A percentile compares a stretch with the other conserved stretches of the same genome.
Conservation (phyloP, 2,113 vertebrate genomes). For the Gasterosteus nipponicus region DNA sequence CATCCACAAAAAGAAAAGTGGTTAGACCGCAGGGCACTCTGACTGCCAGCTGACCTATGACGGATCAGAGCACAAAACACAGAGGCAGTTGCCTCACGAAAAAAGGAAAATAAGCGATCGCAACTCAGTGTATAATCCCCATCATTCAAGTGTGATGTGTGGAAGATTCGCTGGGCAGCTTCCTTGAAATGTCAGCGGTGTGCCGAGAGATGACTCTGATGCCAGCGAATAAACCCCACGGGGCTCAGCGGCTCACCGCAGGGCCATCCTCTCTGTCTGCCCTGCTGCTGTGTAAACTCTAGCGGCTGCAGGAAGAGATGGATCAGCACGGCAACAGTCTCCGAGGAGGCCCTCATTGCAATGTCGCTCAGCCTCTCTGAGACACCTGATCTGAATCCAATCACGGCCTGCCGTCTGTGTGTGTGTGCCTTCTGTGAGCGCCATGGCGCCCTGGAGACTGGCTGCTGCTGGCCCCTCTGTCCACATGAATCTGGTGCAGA, state of each 20-base stretch:
- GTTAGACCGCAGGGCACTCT: not conserved
- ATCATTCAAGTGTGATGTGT: not conserved
- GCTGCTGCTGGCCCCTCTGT: slow-evolving; percentile 50
- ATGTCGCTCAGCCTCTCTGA: slow-evolving; percentile 61
- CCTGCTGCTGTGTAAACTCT: slow-evolving; percentile 57
- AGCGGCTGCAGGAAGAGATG: slow-evolving; percentile 58
- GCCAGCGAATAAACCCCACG: slow-evolving; percentile 36
- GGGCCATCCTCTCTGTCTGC: slow-evolving; percentile 49
- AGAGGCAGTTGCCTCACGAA: not conserved
- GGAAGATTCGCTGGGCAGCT: slow-evolving; percentile 4
- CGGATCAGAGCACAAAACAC: not conserved
- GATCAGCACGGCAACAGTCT: slow-evolving; percentile 59
- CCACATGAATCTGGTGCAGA: slow-evolving; percentile 59
- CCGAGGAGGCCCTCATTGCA: slow-evolving; percentile 64
- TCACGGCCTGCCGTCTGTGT: slow-evolving; percentile 51
- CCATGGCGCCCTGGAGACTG: slow-evolving; percentile 61
- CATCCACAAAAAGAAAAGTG: not conserved
- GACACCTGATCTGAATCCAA: slow-evolving; percentile 78
- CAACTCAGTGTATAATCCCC: not conserved
- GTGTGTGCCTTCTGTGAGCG: slow-evolving; percentile 45
- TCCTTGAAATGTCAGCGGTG: slow-evolving; percentile 27
- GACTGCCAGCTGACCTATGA: not conserved
- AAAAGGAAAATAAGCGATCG: not conserved
- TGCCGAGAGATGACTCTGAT: slow-evolving; percentile 37
- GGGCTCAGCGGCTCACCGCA: slow-evolving; percentile 30